A percentile compares a stretch with the other conserved stretches of the same genome.
These are phyloP conservation scores for Corythornis madagascariensis DNA, from an alignment of 2,113 vertebrate genomes.

Conservation along the genomic window DNA sequence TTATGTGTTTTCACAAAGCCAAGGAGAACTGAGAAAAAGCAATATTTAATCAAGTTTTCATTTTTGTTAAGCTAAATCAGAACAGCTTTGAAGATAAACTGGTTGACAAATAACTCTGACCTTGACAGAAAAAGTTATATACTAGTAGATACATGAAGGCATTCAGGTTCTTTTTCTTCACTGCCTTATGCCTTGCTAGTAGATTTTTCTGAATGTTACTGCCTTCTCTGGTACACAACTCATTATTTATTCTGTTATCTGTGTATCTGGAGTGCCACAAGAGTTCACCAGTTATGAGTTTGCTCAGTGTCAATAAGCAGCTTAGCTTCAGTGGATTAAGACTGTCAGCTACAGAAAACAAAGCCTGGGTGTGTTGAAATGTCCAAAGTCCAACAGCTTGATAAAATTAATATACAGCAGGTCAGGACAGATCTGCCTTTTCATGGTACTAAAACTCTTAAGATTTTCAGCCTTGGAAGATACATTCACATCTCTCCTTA, in stretches of 20 bases:
- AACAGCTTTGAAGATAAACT: not conserved
- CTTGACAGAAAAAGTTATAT: not conserved
- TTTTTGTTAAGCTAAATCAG: not conserved
- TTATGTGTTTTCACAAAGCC: constrained; percentile 28
- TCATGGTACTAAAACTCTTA: not conserved
- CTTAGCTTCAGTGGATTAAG: not conserved
- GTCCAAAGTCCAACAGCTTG: not conserved
- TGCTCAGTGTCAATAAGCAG: not conserved
- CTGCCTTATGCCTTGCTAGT: not conserved
- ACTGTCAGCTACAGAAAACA: not conserved
- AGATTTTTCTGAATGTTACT: not conserved
- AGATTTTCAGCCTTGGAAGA: not conserved
- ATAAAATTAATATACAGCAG: not conserved
- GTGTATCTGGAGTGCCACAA: not conserved
- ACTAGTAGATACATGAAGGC: not conserved
- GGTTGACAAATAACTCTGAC: not conserved
- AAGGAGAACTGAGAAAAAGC: not conserved
- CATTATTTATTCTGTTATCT: not conserved
- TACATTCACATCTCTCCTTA: not conserved
- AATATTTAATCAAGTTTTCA: not conserved
- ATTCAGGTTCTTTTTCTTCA: not conserved
- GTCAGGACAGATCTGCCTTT: not conserved
- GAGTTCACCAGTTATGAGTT: not conserved
- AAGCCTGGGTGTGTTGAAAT: not conserved
- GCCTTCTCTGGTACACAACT: not conserved